A percentile compares a stretch with the other conserved stretches of the same genome.
Evolutionary conservation across 1,140 invertebrate species (phyloP).

Genomic region (Lordiphosa clarofinis): DNA sequence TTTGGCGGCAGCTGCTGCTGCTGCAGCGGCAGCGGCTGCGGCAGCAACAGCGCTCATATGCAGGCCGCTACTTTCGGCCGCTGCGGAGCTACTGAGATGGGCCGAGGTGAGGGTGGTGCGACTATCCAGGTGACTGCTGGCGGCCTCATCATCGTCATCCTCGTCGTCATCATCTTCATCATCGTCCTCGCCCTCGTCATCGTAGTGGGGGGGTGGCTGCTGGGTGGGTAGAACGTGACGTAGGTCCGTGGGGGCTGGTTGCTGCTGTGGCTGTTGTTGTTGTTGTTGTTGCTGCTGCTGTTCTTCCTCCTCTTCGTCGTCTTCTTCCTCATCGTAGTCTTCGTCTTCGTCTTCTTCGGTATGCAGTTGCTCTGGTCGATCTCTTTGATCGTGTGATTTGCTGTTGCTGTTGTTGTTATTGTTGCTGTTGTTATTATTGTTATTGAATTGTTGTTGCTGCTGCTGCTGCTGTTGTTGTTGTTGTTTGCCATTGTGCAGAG

Average conservation of each 20-base stretch:
- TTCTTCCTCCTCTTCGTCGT: conserved; percentile 48
- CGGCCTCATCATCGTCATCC: conserved; percentile 45
- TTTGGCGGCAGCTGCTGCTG: conserved; percentile 57
- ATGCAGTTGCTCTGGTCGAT: conserved; percentile 12
- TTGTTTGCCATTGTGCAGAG: conserved; percentile 61
- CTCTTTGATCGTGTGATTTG: conserved; percentile 15
- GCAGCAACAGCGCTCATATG: conserved; percentile 62
- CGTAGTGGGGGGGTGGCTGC: conserved; percentile 34
- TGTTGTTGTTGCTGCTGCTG: conserved; percentile 25
- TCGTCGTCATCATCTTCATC: conserved; percentile 46
- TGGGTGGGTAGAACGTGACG: conserved; percentile 31
- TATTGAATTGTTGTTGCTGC: conserved; percentile 16
- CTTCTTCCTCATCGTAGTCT: conserved; percentile 48
- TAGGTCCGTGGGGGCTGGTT: conserved; percentile 44
- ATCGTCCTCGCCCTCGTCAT: conserved; percentile 52
- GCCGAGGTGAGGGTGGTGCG: conserved; percentile 34
- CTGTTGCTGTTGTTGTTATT: conserved; percentile 23
- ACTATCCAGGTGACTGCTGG: conserved; percentile 47
- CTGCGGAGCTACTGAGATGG: conserved; percentile 40
- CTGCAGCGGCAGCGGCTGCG: conserved; percentile 55
- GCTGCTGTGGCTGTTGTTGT: conserved; percentile 28
- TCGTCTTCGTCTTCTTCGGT: conserved; percentile 25
- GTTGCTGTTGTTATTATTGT: conserved; percentile 24
- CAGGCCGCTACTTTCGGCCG: conserved; percentile 44
- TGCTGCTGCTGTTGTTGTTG: conserved; percentile 41